Evolutionary conservation across 2,888 invertebrate genomes (phyloP).

Genomic region (Apodemia hepburni): DNA sequence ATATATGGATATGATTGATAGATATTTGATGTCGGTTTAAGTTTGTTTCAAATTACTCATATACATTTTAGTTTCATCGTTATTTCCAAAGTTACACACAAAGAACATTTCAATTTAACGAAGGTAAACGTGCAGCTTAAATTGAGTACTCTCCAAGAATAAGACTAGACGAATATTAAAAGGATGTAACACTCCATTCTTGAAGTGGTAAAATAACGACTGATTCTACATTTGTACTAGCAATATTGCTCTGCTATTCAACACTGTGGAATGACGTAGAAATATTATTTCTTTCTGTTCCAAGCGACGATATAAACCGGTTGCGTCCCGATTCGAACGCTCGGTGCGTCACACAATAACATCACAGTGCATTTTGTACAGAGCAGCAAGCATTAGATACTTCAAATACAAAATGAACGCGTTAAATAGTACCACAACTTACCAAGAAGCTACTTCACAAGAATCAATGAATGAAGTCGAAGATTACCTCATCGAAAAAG

Average conservation of each 20-base stretch:
- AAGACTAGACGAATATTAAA: neutral
- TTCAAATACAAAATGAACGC: too few relatives aligned
- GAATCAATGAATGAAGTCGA: neutral
- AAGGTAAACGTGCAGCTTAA: neutral
- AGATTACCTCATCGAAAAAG: neutral
- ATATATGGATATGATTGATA: too few relatives aligned
- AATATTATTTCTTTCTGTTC: neutral
- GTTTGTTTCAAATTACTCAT: too few relatives aligned
- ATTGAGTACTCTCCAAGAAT: conserved; percentile 10
- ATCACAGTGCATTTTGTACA: too few relatives aligned
- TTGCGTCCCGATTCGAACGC: too few relatives aligned
- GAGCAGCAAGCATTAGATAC: too few relatives aligned
- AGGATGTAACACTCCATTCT: neutral
- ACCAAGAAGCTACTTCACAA: too few relatives aligned
- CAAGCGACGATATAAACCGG: too few relatives aligned
- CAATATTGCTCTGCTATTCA: neutral
- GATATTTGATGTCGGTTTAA: too few relatives aligned
- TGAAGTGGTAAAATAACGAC: neutral
- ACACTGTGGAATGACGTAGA: neutral
- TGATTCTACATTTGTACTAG: neutral
- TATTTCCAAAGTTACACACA: neutral
- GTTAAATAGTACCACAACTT: too few relatives aligned
- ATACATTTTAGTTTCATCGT: neutral
- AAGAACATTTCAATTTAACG: conserved; percentile 2
- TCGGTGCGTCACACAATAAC: too few relatives aligned